Conservation (phyloP, 2,113 vertebrate species). For the Nesospiza acunhae region DNA sequence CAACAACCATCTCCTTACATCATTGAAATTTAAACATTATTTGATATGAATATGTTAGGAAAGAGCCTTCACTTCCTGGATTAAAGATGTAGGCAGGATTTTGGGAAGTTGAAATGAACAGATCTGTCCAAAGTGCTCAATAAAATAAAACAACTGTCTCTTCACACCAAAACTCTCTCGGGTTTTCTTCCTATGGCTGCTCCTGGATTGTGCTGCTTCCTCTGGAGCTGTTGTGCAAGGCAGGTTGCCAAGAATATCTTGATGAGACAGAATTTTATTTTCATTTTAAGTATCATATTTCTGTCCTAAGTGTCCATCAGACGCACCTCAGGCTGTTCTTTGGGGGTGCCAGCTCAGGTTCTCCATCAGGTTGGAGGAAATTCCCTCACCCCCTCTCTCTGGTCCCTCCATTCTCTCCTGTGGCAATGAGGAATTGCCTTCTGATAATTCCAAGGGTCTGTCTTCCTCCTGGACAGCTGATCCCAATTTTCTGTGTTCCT, state of each 20-base stretch:
- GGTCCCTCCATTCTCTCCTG: not conserved
- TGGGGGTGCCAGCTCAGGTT: not conserved
- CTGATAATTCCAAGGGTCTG: not conserved
- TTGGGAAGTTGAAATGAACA: not conserved
- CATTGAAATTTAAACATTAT: not conserved
- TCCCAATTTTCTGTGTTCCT: not conserved
- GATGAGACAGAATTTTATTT: not conserved
- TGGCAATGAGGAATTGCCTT: not conserved
- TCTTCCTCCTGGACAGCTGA: not conserved
- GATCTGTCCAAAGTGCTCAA: not conserved
- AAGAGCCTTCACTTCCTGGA: not conserved
- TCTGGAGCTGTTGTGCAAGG: not conserved
- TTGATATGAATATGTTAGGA: not conserved
- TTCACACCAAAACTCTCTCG: not conserved
- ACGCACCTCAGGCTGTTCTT: not conserved
- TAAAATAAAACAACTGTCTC: not conserved
- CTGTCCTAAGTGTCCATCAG: not conserved
- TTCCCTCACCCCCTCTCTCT: not conserved
- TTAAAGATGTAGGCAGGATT: not conserved
- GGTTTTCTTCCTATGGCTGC: not conserved
- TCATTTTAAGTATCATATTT: fast-evolving
- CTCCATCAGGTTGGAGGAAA: not conserved
- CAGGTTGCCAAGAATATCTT: not conserved
- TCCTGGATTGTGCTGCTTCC: not conserved
- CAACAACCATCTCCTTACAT: not conserved